Base-by-base conservation (phyloP, 2,888 invertebrate species). In the Drosophila rellima region DNA sequence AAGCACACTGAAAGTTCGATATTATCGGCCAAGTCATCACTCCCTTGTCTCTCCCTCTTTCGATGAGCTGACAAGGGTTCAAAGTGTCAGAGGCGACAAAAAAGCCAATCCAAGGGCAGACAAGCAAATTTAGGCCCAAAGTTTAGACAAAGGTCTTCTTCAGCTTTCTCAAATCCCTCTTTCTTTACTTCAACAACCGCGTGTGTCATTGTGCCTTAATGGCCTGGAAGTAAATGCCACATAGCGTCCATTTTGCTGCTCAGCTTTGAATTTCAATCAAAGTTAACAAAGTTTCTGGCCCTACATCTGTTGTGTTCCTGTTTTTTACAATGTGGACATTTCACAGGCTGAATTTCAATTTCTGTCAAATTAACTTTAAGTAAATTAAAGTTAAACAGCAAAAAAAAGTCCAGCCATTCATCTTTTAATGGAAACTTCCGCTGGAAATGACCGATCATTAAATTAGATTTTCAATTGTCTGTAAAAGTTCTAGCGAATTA, bases 61-160 rank as follows among this genome's bases (percentile, higher is more conserved):
- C 31, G 8, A 66, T 23, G 29, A 55, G 44, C 70, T 77, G 81
- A 77, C 78, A 81, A 64, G 74, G 81, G 81, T 79, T 76, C 70
- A 57, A 57, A 65, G 52, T 77, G 73, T 77, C 73, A 70, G 47
- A 61, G 67, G 66, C 67, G 74, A 70, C 73, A 73, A 77, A 68
- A 69, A 78, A 74, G 74, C 55, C 66, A 74, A 67, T 61, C 57
- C 62, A 57, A 52, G 69, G 81, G 52, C 73, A 66, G 56, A 50
- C 60, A 72, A 55, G 57, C 77, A 57, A 66, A 52, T 62, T 61
- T 45, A 13, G 61, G 64, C 55, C 44, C 37, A 63, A 70, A 70
- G 65, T 65, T 76, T 78, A 74, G 61, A 76, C 80, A 75, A 80
- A 75, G 68, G 68, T 65, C 59, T 33, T n/a, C 35, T 13, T 7